Percentiles rank a stretch among this genome's conserved stretches.
phyloP scores from a whole-genome alignment of 2,888 invertebrate genomes.

The Drosophila borealis region DNA sequence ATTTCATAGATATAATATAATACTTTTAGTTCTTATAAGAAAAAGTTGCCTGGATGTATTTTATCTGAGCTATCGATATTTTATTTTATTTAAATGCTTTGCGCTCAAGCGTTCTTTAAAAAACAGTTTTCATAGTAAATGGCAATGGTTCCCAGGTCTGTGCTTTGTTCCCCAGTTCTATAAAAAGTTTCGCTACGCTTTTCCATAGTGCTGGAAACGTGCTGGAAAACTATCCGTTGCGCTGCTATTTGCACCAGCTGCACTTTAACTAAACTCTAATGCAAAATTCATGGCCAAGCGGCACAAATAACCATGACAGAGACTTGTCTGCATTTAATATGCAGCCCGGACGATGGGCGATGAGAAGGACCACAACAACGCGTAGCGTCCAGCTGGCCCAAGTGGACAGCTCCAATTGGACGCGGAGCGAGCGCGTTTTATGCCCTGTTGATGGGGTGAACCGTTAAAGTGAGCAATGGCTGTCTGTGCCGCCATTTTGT shows the following conservation, averaged over 20 bases:
- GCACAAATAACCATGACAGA: slow-evolving; percentile 53
- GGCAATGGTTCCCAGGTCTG: slow-evolving; percentile 4
- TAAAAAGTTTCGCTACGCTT: slow-evolving; percentile 35
- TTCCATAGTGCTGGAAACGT: neutral
- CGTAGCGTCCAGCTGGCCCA: slow-evolving; percentile 22
- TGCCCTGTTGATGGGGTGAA: slow-evolving; percentile 50
- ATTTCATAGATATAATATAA: too few relatives aligned
- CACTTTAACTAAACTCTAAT: slow-evolving; percentile 81
- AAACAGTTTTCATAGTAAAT: slow-evolving; percentile 34
- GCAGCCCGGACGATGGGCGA: slow-evolving; percentile 46
- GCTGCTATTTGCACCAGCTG: slow-evolving; percentile 68
- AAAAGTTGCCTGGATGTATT: too few relatives aligned
- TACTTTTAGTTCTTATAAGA: too few relatives aligned
- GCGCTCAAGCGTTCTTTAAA: slow-evolving; percentile 21
- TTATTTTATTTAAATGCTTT: neutral
- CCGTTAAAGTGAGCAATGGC: slow-evolving; percentile 60
- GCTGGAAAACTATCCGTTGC: slow-evolving; percentile 8
- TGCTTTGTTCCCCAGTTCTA: slow-evolving; percentile 17
- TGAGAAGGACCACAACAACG: slow-evolving; percentile 48
- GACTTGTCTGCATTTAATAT: slow-evolving; percentile 67
- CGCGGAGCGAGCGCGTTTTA: slow-evolving; percentile 37
- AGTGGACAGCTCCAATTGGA: slow-evolving; percentile 29
- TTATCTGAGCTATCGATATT: neutral
- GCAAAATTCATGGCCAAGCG: slow-evolving; percentile 73
- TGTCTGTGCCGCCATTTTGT: slow-evolving; percentile 50